Percentiles rank a stretch among this genome's conserved stretches.
Conservation (phyloP, 2,888 invertebrate genomes). For the Chrysolina oricalcia region DNA sequence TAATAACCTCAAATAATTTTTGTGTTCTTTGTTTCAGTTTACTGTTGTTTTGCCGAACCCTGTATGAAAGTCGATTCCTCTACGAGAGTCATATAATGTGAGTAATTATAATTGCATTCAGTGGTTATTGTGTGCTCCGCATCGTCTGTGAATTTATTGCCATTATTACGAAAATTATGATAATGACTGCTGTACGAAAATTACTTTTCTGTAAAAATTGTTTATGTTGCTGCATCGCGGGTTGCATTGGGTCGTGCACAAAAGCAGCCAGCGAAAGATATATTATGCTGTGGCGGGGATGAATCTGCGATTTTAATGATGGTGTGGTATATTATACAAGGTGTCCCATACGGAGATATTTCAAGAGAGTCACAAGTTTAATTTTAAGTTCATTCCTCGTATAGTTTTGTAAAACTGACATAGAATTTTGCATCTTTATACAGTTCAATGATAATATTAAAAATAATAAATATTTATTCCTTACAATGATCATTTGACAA, state of each 20-base stretch:
- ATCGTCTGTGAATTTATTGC: conserved; percentile 13
- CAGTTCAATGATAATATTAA: too few species aligned
- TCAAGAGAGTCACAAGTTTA: too few species aligned
- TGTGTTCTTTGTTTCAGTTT: too few species aligned
- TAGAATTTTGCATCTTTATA: too few species aligned
- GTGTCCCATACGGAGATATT: too few species aligned
- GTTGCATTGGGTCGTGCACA: neutral
- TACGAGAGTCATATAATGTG: conserved; percentile 4
- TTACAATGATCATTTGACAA: too few species aligned
- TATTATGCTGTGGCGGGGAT: neutral
- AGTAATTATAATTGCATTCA: conserved; percentile 13
- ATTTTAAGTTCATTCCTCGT: too few species aligned
- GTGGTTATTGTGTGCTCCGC: conserved; percentile 4
- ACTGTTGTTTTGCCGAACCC: neutral
- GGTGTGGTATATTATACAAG: too few species aligned
- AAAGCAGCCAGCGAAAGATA: neutral
- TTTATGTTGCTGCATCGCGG: neutral
- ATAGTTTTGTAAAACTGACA: too few species aligned
- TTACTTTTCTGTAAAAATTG: neutral
- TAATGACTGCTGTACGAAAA: conserved; percentile 5
- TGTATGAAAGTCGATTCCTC: neutral
- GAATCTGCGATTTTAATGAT: neutral
- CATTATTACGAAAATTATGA: conserved; percentile 25
- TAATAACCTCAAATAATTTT: too few species aligned
- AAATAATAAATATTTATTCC: too few species aligned